Evolutionary conservation across 2,888 invertebrate species (phyloP).

Genomic region (Uropetala carovei): DNA sequence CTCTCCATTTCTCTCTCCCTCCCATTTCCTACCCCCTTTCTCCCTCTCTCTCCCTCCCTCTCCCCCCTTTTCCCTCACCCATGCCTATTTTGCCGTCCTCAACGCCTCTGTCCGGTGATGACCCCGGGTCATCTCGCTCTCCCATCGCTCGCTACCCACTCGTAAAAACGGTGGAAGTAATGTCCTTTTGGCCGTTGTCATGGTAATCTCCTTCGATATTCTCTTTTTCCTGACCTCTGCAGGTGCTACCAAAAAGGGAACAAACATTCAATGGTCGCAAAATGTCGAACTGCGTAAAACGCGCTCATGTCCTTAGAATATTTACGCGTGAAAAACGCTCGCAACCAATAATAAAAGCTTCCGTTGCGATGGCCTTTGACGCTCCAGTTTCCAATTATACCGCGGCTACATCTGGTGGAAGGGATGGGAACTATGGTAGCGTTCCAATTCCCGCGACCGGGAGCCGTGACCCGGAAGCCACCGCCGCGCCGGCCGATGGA

Average conservation of each 20-base stretch:
- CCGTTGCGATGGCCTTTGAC: not conserved
- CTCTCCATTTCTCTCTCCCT: not conserved
- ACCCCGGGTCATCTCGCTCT: constrained; percentile 35
- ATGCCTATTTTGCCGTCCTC: not conserved
- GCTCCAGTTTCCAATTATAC: not conserved
- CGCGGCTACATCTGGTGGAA: not conserved
- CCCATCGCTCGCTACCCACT: not conserved
- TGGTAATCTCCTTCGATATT: constrained; percentile 27
- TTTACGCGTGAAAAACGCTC: constrained; percentile 19
- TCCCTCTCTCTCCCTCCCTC: not conserved
- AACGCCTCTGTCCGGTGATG: constrained; percentile 6
- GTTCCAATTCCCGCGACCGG: not conserved
- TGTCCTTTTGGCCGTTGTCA: constrained; percentile 46
- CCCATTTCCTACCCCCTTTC: not conserved
- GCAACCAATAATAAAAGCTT: constrained; percentile 29
- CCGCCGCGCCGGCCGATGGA: not conserved
- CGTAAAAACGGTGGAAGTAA: constrained; percentile 42
- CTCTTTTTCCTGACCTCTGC: not conserved
- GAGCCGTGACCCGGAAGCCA: not conserved
- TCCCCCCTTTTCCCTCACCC: not conserved
- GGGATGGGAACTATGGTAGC: not conserved
- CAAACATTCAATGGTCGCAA: not conserved
- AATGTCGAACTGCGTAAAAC: not conserved
- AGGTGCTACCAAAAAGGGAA: constrained; percentile 35
- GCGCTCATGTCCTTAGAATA: not conserved